Evolutionary conservation across 2,113 vertebrate species (phyloP), one percentile per base, ranked within the genome.

Genomic region (Phocoena phocoena): DNA sequence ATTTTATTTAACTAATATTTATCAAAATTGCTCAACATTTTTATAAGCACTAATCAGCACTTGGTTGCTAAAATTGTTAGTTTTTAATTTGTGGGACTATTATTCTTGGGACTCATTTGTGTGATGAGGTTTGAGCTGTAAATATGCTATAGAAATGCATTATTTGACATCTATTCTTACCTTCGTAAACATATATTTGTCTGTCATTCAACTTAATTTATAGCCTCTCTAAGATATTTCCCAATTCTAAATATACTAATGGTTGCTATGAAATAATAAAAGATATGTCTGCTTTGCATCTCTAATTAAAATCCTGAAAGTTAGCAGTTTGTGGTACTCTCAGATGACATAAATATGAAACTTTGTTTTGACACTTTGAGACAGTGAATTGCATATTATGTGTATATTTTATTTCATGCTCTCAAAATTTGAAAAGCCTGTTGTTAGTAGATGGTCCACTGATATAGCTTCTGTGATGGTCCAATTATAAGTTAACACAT

Each of bases 271-370:
- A 94, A 96, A 65, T 53, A 80, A 44, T 36, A 73, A 71, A 65
- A 87, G 11, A 65, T 38, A 70, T 62, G 15, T 79, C 81, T 95
- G 12, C 4, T 93, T 82, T 82, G 53, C 17, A 65, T 63, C 14
- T 74, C 88, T 88, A 94, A 93, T 86, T 92, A 81, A 95, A 38
- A 47, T 38, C 15, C 44, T 83, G 33, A 81, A 87, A 55, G n/a
- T 77, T 81, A 96, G 47, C 11, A 88, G 17, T 92, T 90, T 8
- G 13, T 76, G 67, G 4, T 53, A 65, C 10, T 90, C 14, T 14
- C 31, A 80, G 26, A 55, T n/a, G 14, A 67, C 14, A 77, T 55
- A 97, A 79, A 79, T 89, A 53, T 44, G 7, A 86, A 91, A 21
- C 9, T 80, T 58, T 80, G 15, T 86, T 83, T 89, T 92, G 62